Conservation (phyloP, 2,888 invertebrate species). For the Sinopyrophorus schimmeli region DNA sequence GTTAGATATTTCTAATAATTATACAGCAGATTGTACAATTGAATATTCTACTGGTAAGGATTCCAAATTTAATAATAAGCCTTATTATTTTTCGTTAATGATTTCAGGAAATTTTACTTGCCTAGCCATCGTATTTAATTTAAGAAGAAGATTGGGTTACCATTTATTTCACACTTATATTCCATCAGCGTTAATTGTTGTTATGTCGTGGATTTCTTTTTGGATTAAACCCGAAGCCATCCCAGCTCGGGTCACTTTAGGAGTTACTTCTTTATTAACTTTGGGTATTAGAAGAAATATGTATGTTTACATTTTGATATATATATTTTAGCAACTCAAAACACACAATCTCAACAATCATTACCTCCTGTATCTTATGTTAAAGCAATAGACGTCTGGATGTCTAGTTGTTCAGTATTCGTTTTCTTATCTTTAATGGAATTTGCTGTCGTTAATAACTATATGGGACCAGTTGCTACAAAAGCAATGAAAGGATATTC, state of each 20-base stretch:
- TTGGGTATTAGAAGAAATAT: slow-evolving; percentile 60
- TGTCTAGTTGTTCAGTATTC: slow-evolving; percentile 90
- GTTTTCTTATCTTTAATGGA: slow-evolving; percentile 90
- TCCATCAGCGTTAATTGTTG: slow-evolving; percentile 87
- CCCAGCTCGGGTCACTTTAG: slow-evolving; percentile 85
- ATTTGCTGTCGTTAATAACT: slow-evolving; percentile 88
- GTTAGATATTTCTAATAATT: slow-evolving; percentile 83
- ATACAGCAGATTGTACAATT: slow-evolving; percentile 86
- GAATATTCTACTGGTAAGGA: slow-evolving; percentile 74
- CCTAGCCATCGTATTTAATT: slow-evolving; percentile 84
- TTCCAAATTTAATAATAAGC: no score
- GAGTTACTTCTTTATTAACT: slow-evolving; percentile 84
- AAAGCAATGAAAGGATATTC: slow-evolving; percentile 91
- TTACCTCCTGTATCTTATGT: slow-evolving; percentile 90
- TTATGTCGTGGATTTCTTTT: slow-evolving; percentile 96
- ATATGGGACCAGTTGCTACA: slow-evolving; percentile 81
- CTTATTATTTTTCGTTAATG: background rate
- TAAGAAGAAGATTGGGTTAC: slow-evolving; percentile 82
- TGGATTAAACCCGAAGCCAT: slow-evolving; percentile 95
- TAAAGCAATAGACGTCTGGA: slow-evolving; percentile 91
- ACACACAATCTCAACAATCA: slow-evolving; percentile 87
- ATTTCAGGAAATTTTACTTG: slow-evolving; percentile 86
- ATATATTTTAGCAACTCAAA: slow-evolving; percentile 75
- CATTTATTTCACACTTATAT: slow-evolving; percentile 92
- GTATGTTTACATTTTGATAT: background rate